Base-by-base conservation (phyloP, 2,797 vertebrate genomes). In the Botia almorhae region DNA sequence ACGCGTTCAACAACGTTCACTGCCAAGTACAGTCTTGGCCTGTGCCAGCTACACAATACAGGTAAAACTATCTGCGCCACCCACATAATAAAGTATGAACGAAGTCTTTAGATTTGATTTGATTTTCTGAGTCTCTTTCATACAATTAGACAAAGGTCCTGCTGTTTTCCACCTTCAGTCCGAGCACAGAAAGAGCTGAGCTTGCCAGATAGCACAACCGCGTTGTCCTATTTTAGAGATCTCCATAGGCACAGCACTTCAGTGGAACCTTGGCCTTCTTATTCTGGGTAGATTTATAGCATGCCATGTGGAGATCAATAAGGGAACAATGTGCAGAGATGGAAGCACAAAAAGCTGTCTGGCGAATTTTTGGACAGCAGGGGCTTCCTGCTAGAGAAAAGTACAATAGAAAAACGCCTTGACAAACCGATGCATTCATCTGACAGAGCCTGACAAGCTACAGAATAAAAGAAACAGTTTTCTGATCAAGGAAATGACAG, bases 221-320 rank as follows among this genome's bases (percentile, higher is more conserved):
- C 80, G 82, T 29, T 72, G 87, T 83, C 82, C 74, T 82, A 87
- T 89, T 87, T 85, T 69, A 78, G 82, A 89, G 87, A 83, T 92
- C 87, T 90, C 88, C 51, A 78, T 87, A 72, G 81, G 72, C 71
- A 73, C 72, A 84, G 78, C 69, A 65, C 78, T 83, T 81, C 73
- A 43, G 63, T 68, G 75, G 51, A 84, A 74, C 82, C 72, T 68
- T 87, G 86, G 82, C 82, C 84, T 85, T 83, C 77, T 87, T 86
- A 85, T 85, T 84, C 84, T 70, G 79, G 81, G 80, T 78, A 88
- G 83, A 88, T 88, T 88, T 87, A 88, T 86, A 85, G 75, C 78
- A 74, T 79, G 83, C 81, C 85, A 84, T 86, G 87, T 78, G 68
- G 65, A 85, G 83, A 88, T 88, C 87, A 88, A 88, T 88, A 87